A percentile compares a stretch with the other conserved stretches of the same genome.
phyloP scores from a whole-genome alignment of 37 sponge, comb jelly and placozoan genomes.

The Haliclona indistincta region DNA sequence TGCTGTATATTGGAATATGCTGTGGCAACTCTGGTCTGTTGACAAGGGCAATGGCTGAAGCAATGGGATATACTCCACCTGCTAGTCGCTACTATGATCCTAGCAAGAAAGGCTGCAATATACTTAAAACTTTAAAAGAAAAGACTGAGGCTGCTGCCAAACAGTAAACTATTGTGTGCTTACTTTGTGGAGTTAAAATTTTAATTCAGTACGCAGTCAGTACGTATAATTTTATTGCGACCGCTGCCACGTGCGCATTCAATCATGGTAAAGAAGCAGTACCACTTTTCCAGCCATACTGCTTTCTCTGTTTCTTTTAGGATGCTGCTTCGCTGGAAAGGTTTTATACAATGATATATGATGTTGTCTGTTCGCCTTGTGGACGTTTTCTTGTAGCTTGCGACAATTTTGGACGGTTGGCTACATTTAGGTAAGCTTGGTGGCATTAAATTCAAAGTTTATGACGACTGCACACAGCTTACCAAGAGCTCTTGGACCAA shows the following conservation, averaged over 20 bases:
- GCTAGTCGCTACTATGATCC: conserved; percentile 32
- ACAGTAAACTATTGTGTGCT: no score
- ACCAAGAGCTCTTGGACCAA: no score
- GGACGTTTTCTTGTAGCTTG: conserved; percentile 50
- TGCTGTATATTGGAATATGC: conserved; percentile 66
- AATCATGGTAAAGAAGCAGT: no score
- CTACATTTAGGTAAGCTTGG: conserved; percentile 57
- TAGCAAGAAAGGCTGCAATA: no score
- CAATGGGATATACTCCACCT: conserved; percentile 40
- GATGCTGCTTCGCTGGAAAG: conserved; percentile 22
- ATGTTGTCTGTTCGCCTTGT: conserved; percentile 48
- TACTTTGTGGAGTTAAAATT: no score
- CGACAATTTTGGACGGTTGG: conserved; percentile 64
- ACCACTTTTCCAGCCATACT: no score
- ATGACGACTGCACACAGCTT: no score
- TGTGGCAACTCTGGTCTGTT: conserved; percentile 61
- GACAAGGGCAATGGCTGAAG: conserved; percentile 58
- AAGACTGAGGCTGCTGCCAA: no score
- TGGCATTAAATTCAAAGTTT: background rate
- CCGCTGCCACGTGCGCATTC: no score
- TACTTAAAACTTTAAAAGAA: no score
- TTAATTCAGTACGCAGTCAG: no score
- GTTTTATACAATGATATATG: conserved; percentile 67
- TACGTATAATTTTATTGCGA: no score
- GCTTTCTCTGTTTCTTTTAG: background rate